Evolutionary conservation across 2,888 invertebrate species (phyloP), one percentile per base, ranked within the genome.

Genomic region (Osmoderma eremita): DNA sequence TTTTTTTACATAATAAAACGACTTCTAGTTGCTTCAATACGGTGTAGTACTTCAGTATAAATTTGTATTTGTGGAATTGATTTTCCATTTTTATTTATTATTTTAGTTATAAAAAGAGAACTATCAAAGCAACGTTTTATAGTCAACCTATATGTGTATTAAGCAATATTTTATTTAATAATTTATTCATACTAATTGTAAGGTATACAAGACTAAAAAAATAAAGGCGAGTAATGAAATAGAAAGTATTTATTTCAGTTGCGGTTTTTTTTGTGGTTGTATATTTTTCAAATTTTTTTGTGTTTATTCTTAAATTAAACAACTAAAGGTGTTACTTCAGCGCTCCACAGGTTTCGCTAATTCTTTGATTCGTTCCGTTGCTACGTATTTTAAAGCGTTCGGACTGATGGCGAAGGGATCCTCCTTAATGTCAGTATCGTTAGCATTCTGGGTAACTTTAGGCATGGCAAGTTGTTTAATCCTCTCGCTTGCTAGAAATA

Each of bases 321-420:
- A 50, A 50, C 24, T 18, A 53, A 42, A 36, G 20, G n/a, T 30
- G 3, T 63, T 73, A 15, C 8, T 75, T 8, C 75, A 73, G 69
- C 78, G 65, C 68, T 79, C 77, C 38, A 67, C 68, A 1, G 85
- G 86, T 70, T 83, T 82, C 0, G 86, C 83, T 62, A 86, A 71
- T 71, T 85, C 82, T 22, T 79, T 73, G 41, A 84, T 83, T 67
- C 86, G 82, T 1, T 79, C 71, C 1, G 83, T 78, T 5, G 84
- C 72, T 69, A 82, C 82, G 65, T 83, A 84, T 69, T 84, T 86
- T n/a, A 86, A 76, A 0, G 86, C 86, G 65, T 80, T 82, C 10
- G 81, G 81, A 0, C 83, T 79, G 17, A 86, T 83, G 1, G 77
- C 75, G 70, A 83, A 86, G 0, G 86, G 83, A 78, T 86, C 83